These are phyloP conservation scores for Elmis aenea DNA, from an alignment of 2,888 invertebrate species.

Conservation along the genomic window DNA sequence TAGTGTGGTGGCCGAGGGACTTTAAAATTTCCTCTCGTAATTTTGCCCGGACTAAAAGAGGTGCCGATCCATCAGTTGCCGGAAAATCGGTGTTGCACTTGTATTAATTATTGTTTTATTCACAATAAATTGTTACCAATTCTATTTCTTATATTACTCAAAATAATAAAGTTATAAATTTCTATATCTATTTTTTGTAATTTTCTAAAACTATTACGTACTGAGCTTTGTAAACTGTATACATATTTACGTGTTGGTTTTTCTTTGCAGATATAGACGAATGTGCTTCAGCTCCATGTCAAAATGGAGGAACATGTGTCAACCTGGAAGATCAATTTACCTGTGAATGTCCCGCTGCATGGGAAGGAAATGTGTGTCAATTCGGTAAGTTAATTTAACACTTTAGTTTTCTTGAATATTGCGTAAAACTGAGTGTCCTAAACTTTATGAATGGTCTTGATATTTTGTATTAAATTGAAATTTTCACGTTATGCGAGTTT, in stretches of 20 bases:
- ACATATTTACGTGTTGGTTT: not conserved
- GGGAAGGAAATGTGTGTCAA: slow-evolving; percentile 81
- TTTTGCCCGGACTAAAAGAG: no score
- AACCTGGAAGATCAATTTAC: slow-evolving; percentile 79
- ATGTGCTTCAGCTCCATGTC: slow-evolving; percentile 84
- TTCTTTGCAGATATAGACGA: slow-evolving; percentile 72
- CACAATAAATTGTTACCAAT: slow-evolving; percentile 10
- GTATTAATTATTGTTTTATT: slow-evolving; percentile 33
- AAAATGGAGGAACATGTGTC: slow-evolving; percentile 83
- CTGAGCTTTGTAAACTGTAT: not conserved
- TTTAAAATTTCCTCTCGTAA: no score
- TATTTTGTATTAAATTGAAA: no score
- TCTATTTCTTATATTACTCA: no score
- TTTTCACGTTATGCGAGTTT: no score
- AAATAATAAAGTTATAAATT: no score
- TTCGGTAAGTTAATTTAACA: slow-evolving; percentile 50
- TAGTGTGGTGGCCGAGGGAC: no score
- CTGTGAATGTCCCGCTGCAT: slow-evolving; percentile 83
- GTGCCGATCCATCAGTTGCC: no score
- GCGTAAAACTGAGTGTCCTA: no score
- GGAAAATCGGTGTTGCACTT: no score
- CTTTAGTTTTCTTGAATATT: no score
- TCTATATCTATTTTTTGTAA: not conserved
- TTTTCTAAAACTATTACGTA: not conserved
- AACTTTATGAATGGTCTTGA: no score